Conservation (phyloP, 2,888 invertebrate species). For the Drosophila seclusa region DNA sequence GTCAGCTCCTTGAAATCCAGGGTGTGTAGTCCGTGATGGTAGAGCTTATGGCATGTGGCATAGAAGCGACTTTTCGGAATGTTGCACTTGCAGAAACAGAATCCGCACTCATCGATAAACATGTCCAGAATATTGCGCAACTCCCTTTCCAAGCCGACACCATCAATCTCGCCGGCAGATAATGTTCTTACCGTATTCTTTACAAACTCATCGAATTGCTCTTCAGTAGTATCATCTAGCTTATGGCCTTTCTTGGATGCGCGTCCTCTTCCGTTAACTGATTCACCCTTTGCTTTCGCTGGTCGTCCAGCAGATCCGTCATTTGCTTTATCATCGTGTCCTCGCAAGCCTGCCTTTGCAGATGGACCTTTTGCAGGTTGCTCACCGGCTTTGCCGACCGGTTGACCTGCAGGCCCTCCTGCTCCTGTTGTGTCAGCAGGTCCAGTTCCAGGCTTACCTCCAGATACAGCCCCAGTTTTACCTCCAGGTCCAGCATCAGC, state of each 20-base stretch:
- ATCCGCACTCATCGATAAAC: slow-evolving; percentile 78
- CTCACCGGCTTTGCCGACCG: not conserved
- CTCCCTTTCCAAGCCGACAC: slow-evolving; percentile 74
- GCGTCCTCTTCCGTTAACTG: not conserved
- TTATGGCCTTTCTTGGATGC: slow-evolving; percentile 16
- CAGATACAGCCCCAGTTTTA: not conserved
- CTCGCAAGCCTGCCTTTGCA: slow-evolving; percentile 9
- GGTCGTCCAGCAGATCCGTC: not conserved
- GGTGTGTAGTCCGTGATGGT: slow-evolving; percentile 77
- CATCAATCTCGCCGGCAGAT: slow-evolving; percentile 66
- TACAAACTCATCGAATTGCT: slow-evolving; percentile 69
- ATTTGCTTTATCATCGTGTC: not conserved
- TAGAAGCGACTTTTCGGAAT: slow-evolving; percentile 78
- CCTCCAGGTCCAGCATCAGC: not conserved
- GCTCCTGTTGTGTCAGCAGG: slow-evolving; percentile 5
- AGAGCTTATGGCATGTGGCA: slow-evolving; percentile 78
- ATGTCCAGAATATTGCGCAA: slow-evolving; percentile 76
- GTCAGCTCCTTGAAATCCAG: slow-evolving; percentile 77
- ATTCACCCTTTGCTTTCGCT: not conserved
- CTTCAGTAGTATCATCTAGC: slow-evolving; percentile 44
- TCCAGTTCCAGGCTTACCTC: slow-evolving; percentile 11
- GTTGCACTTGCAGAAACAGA: slow-evolving; percentile 76
- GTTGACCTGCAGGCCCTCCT: not conserved
- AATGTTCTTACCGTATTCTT: slow-evolving; percentile 62
- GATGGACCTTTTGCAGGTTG: slow-evolving; percentile 6